Conservation (phyloP, 2,797 vertebrate species). For the Phataginus tricuspis region DNA sequence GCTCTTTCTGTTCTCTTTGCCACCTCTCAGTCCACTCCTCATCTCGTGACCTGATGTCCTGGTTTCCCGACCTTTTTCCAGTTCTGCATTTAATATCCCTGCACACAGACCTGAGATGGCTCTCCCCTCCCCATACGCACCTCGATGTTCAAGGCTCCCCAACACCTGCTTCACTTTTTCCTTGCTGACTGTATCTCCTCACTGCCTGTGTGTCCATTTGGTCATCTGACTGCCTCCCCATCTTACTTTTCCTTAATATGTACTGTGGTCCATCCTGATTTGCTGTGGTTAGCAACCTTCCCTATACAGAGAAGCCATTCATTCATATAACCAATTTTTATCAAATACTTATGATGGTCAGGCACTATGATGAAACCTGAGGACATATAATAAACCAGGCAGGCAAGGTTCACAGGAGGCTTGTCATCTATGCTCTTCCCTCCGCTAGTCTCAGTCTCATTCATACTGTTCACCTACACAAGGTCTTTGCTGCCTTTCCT, state of each 20-base stretch:
- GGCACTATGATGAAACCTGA: not conserved
- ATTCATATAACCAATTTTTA: not conserved
- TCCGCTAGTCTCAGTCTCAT: not conserved
- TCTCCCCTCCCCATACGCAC: not conserved
- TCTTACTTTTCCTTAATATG: not conserved
- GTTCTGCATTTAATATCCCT: not conserved
- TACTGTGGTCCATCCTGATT: not conserved
- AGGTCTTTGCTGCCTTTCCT: not conserved
- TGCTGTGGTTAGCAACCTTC: not conserved
- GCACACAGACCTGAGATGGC: not conserved
- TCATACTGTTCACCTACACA: not conserved
- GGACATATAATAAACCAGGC: not conserved
- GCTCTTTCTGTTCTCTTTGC: not conserved
- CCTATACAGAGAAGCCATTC: not conserved
- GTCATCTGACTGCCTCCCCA: not conserved
- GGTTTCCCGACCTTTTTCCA: not conserved
- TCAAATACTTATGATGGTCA: not conserved
- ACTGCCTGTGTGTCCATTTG: not conserved
- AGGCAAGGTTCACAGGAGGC: not conserved
- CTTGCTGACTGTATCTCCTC: not conserved
- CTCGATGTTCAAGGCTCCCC: not conserved
- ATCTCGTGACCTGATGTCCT: not conserved
- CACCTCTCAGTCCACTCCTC: not conserved
- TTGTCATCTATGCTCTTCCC: not conserved
- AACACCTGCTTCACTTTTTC: not conserved